A percentile compares a stretch with the other conserved stretches of the same genome.
Evolutionary conservation across 1,140 invertebrate genomes (phyloP).

Genomic region (Musca vetustissima): DNA sequence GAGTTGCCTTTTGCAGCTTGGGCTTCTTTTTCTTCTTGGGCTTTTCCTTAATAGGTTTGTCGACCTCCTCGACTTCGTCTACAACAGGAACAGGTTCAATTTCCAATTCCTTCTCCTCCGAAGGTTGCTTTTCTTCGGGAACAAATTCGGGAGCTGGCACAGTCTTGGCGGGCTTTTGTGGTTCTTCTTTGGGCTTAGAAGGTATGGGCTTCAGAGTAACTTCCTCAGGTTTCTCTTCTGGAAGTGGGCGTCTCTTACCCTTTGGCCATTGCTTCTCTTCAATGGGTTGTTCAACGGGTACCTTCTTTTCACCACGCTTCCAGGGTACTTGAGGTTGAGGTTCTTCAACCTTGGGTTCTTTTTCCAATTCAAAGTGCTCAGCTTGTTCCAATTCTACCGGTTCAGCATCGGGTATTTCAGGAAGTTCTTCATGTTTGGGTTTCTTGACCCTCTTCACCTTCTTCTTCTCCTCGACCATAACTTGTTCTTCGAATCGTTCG

Average conservation of each 20-base stretch:
- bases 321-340: conserved; percentile 48
- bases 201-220: conserved; percentile 59
- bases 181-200: conserved; percentile 44
- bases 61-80: conserved; percentile 35
- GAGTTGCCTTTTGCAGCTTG: conserved; percentile 48
- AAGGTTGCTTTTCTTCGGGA: conserved; percentile 41
- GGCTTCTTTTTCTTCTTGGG: conserved; percentile 53
- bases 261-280: conserved; percentile 57
- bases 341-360: conserved; percentile 48
- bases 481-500: conserved; percentile 49
- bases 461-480: conserved; percentile 45
- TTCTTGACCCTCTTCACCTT: conserved; percentile 48
- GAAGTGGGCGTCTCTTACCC: conserved; percentile 51
- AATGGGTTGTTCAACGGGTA: conserved; percentile 51
- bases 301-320: conserved; percentile 51
- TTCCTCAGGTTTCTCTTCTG: conserved; percentile 56
- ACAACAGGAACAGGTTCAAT: conserved; percentile 43
- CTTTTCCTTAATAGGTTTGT: conserved; percentile 39
- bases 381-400: conserved; percentile 44
- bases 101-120: conserved; percentile 41
- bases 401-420: conserved; percentile 46
- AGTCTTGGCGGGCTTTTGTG: conserved; percentile 41
- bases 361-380: conserved; percentile 54
- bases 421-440: conserved; percentile 44
- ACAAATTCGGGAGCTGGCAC: conserved; percentile 46